Conservation (phyloP, 1,140 invertebrate genomes). For the Pseudomyrmex flavicornis region DNA sequence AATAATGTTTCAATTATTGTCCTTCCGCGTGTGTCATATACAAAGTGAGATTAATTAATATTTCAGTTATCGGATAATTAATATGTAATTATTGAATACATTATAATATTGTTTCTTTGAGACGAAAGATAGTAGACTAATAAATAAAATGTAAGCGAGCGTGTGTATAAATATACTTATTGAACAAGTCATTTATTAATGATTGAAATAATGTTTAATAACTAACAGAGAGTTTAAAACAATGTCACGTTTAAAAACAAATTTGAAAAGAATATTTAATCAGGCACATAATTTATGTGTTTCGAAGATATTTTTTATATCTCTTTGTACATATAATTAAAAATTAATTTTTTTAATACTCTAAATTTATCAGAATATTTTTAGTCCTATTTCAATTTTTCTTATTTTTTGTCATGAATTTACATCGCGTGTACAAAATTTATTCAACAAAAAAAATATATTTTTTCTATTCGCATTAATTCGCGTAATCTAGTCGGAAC, state of each 20-base stretch:
- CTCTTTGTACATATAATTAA: not conserved
- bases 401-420: not conserved
- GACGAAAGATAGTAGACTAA: too few species aligned
- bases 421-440: not conserved
- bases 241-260: not conserved
- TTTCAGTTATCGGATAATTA: slow-evolving; percentile 3
- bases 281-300: not conserved
- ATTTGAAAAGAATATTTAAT: not conserved
- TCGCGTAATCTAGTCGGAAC: slow-evolving; percentile 22
- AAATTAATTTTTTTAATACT: slow-evolving; percentile 6
- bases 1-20: slow-evolving; percentile 44
- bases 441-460: not conserved
- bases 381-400: not conserved
- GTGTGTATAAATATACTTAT: not conserved
- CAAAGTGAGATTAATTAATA: not conserved
- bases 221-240: not conserved
- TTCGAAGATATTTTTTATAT: not conserved
- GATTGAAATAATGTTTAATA: not conserved
- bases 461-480: slow-evolving; percentile 38
- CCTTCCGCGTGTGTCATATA: not conserved
- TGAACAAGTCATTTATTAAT: not conserved
- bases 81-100: not conserved
- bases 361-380: not conserved
- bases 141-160: not conserved
- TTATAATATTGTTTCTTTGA: not conserved